Conservation (phyloP, 2,888 invertebrate species). For the Microctonus aethiopoides region DNA sequence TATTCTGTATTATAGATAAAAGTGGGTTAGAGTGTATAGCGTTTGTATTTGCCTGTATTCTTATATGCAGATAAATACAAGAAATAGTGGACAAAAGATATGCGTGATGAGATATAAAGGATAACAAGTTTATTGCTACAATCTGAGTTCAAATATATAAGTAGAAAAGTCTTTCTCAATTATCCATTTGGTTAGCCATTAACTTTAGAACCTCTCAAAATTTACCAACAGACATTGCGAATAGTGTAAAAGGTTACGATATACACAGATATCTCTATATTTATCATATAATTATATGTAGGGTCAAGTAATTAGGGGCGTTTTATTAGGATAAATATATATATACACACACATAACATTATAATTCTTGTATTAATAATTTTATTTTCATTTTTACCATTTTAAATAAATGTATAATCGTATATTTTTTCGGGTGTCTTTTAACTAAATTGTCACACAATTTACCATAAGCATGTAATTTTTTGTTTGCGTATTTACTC, state of each 20-base stretch:
- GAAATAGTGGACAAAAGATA: background rate
- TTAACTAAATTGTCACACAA: constrained; percentile 39
- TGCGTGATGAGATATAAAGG: background rate
- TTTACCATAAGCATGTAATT: constrained; percentile 46
- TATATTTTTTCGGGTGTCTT: constrained; percentile 30
- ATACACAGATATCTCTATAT: background rate
- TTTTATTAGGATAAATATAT: too few species aligned
- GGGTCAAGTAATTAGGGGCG: background rate
- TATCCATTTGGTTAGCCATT: constrained; percentile 8
- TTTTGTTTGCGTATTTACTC: constrained; percentile 53
- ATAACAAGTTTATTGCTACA: constrained; percentile 6
- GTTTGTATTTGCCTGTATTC: too few species aligned
- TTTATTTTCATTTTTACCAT: too few species aligned
- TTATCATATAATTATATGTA: background rate
- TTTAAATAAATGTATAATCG: too few species aligned
- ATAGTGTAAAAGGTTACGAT: constrained; percentile 2
- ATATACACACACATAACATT: too few species aligned
- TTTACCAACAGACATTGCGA: constrained; percentile 4
- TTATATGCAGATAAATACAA: background rate
- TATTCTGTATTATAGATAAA: background rate
- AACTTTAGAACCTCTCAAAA: constrained; percentile 12
- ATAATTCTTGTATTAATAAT: too few species aligned
- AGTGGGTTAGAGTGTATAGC: too few species aligned
- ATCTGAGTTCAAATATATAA: constrained; percentile 14
- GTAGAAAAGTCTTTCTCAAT: background rate